These are phyloP conservation scores for Barypeithes pellucidus DNA, from an alignment of 2,888 invertebrate genomes.

Conservation along the genomic window DNA sequence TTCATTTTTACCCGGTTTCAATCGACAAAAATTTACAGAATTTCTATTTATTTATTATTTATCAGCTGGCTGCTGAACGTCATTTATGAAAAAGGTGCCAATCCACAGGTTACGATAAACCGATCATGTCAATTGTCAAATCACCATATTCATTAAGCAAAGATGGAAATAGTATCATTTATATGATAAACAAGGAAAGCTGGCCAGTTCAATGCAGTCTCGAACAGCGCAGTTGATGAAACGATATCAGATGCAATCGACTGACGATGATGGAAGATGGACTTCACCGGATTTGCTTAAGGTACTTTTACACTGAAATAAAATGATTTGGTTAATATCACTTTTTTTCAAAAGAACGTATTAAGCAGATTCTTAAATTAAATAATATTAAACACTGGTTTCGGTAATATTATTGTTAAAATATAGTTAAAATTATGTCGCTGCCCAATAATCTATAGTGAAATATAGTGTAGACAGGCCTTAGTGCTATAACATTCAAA, in stretches of 20 bases:
- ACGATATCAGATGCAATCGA: too few species aligned
- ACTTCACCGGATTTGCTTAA: conserved; percentile 1
- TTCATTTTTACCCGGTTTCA: conserved; percentile 2
- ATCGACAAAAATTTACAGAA: not conserved
- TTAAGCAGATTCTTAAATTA: too few species aligned
- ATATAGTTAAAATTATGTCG: not conserved
- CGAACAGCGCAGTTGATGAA: not conserved
- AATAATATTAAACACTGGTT: too few species aligned
- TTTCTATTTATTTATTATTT: too few species aligned
- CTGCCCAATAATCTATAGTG: not conserved
- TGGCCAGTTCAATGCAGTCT: not conserved
- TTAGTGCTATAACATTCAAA: not conserved
- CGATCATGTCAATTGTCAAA: not conserved
- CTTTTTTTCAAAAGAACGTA: too few species aligned
- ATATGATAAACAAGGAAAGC: not conserved
- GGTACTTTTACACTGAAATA: not conserved
- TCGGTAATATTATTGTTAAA: too few species aligned
- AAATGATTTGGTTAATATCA: not conserved
- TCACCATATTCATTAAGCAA: not conserved
- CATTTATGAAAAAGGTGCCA: conserved; percentile 11
- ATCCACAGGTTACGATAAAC: not conserved
- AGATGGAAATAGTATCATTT: not conserved
- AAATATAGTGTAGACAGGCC: not conserved
- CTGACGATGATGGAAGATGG: not conserved
- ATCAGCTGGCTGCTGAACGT: conserved; percentile 12